These are phyloP conservation scores for Ciconia boyciana DNA, from an alignment of 2,113 vertebrate species.

Conservation along the genomic window DNA sequence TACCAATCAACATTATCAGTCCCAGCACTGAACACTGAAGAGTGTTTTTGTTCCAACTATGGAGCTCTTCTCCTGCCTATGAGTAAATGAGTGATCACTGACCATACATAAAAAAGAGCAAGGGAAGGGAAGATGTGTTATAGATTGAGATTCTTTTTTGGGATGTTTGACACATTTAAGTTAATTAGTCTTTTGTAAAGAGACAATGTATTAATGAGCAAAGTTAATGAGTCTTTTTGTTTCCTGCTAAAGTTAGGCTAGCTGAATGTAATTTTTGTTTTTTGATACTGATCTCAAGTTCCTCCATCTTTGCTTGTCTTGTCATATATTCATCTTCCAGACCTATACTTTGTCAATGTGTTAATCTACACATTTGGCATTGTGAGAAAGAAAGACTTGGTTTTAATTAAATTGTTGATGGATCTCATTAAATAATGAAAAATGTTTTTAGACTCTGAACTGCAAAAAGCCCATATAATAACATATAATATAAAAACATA, in stretches of 20 bases:
- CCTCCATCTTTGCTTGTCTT: background rate
- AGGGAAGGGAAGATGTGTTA: background rate
- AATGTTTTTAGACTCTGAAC: background rate
- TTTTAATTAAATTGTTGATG: background rate
- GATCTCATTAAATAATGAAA: background rate
- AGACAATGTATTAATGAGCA: background rate
- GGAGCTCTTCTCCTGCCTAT: background rate
- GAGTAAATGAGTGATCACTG: background rate
- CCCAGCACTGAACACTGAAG: background rate
- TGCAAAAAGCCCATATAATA: background rate
- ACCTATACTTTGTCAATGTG: background rate
- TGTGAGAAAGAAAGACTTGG: background rate
- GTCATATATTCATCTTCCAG: background rate
- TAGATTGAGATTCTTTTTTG: background rate
- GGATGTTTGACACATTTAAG: fast-evolving
- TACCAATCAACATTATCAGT: background rate
- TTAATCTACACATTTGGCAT: background rate
- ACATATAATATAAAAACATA: background rate
- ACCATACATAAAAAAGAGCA: background rate
- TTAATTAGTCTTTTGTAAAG: background rate
- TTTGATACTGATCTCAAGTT: background rate
- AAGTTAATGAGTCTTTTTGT: background rate
- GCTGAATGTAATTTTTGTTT: background rate
- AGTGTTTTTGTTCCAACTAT: background rate
- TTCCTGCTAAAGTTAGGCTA: background rate